A percentile compares a stretch with the other conserved stretches of the same genome.
phyloP scores from a whole-genome alignment of 1,140 invertebrate genomes.

The Drosophila hydei region DNA sequence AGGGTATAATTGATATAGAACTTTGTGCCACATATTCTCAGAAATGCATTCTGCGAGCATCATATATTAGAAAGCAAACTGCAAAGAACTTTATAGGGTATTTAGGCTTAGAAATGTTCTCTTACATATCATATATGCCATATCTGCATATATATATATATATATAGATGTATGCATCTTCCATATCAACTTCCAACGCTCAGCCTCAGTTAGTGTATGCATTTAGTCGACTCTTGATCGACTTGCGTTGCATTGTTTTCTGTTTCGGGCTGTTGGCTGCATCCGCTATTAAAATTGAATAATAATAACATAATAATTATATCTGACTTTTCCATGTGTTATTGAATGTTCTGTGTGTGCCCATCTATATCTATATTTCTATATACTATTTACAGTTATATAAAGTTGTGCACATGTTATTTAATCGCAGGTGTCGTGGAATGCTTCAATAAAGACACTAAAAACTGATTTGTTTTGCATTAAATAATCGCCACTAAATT shows the following conservation, averaged over 20 bases:
- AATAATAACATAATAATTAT: slow-evolving; percentile 4
- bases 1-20: too few species aligned
- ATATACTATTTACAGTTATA: too few species aligned
- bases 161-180: not conserved
- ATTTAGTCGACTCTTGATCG: slow-evolving; percentile 3
- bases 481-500: slow-evolving; percentile 33
- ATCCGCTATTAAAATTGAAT: slow-evolving; percentile 36
- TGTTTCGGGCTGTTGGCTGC: slow-evolving; percentile 33
- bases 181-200: not conserved
- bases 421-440: slow-evolving; percentile 12
- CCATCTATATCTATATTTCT: too few species aligned
- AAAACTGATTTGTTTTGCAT: slow-evolving; percentile 32
- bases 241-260: slow-evolving; percentile 26
- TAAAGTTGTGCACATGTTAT: not conserved
- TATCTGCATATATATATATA: too few species aligned
- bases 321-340: slow-evolving; percentile 16
- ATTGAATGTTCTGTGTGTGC: not conserved
- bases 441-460: slow-evolving; percentile 1
- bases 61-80: too few species aligned
- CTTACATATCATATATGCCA: too few species aligned
- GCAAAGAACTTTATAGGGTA: too few species aligned
- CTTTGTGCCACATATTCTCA: too few species aligned
- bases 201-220: not conserved
- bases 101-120: too few species aligned
- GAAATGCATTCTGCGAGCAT: too few species aligned